phyloP scores from a whole-genome alignment of 2,113 vertebrate genomes.

The Nycticryphes semicollaris region DNA sequence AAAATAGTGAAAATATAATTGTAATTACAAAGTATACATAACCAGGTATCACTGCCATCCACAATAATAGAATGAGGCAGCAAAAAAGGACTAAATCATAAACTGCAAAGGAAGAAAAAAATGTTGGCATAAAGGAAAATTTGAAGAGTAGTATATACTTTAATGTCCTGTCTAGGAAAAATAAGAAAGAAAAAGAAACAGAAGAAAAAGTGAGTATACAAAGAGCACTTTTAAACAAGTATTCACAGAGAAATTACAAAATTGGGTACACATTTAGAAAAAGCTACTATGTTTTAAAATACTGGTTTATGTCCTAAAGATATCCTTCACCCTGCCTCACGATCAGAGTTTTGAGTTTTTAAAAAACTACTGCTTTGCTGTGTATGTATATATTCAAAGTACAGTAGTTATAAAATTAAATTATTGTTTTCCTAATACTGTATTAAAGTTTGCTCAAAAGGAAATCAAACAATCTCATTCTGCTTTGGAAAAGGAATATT shows the following conservation, averaged over 20 bases:
- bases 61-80: neutral
- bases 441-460: constrained; percentile 1
- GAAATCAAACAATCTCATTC: neutral
- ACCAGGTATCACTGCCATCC: neutral
- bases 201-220: neutral
- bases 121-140: neutral
- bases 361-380: neutral
- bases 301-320: neutral
- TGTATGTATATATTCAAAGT: neutral
- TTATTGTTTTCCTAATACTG: neutral
- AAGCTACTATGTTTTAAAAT: neutral
- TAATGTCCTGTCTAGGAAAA: neutral
- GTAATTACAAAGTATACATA: neutral
- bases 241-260: neutral
- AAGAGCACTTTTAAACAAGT: neutral
- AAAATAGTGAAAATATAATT: neutral
- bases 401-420: neutral
- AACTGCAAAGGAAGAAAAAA: neutral
- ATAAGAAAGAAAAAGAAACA: neutral
- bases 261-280: neutral
- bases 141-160: neutral
- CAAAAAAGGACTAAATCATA: neutral
- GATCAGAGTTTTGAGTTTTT: neutral
- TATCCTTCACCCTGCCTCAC: neutral
- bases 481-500: neutral